phyloP scores from a whole-genome alignment of 2,888 invertebrate genomes.

The Lomographa bimaculata region DNA sequence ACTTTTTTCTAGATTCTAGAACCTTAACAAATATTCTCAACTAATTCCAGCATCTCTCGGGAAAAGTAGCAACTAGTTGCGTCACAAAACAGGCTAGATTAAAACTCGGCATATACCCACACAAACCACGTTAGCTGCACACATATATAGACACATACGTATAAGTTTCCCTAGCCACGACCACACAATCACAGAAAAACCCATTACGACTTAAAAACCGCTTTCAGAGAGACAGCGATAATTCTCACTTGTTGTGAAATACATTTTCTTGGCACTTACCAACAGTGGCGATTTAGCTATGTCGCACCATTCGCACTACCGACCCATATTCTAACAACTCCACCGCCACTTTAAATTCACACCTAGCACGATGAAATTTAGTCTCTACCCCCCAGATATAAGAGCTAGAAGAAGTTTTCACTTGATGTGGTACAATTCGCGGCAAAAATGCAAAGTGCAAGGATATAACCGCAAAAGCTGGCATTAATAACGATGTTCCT shows the following conservation, averaged over 20 bases:
- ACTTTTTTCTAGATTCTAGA: too few relatives aligned
- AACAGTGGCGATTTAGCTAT: constrained; percentile 75
- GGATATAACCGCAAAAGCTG: constrained; percentile 53
- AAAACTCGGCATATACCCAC: too few relatives aligned
- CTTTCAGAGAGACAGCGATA: constrained; percentile 64
- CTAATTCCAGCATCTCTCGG: too few relatives aligned
- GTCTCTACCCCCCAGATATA: constrained; percentile 52
- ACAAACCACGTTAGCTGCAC: too few relatives aligned
- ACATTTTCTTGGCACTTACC: constrained; percentile 75
- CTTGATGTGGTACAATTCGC: constrained; percentile 45
- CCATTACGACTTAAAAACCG: constrained; percentile 58
- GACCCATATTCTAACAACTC: constrained; percentile 40
- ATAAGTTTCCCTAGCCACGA: background rate
- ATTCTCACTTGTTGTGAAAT: constrained; percentile 78
- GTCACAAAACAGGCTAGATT: too few relatives aligned
- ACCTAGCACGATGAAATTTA: constrained; percentile 48
- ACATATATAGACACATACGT: too few relatives aligned
- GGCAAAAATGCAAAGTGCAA: constrained; percentile 66
- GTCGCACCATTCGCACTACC: constrained; percentile 55
- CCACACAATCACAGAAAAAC: constrained; percentile 34
- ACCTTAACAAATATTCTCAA: too few relatives aligned
- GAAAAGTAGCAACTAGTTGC: too few relatives aligned
- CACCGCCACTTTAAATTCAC: constrained; percentile 34
- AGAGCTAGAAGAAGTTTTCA: constrained; percentile 35
- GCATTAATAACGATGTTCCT: constrained; percentile 47